Evolutionary conservation across 1,140 invertebrate genomes (phyloP).

Genomic region (Ceratina australensis): DNA sequence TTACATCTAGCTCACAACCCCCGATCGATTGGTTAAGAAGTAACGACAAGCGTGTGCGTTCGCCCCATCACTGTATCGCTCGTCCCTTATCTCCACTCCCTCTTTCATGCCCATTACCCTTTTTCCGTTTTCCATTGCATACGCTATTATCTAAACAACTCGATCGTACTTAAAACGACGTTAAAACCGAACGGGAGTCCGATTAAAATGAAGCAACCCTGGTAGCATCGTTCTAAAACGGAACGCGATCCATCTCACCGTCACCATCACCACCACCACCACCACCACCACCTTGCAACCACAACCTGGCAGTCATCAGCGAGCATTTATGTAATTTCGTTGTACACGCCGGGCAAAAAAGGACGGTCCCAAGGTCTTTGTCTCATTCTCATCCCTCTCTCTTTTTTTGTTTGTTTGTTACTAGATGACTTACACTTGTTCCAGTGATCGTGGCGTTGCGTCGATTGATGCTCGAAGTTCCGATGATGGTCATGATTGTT

Average conservation of each 20-base stretch:
- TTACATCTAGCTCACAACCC: slow-evolving; percentile 20
- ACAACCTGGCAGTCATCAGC: slow-evolving; percentile 56
- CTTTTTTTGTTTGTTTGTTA: slow-evolving; percentile 6
- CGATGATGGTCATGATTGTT: slow-evolving; percentile 78
- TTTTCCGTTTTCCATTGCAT: slow-evolving; percentile 18
- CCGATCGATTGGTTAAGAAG: slow-evolving; percentile 27
- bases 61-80: slow-evolving; percentile 41
- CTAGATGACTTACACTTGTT: slow-evolving; percentile 75
- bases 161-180: background rate
- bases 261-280: slow-evolving; percentile 58
- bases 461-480: slow-evolving; percentile 70
- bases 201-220: too few species aligned
- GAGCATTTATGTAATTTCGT: slow-evolving; percentile 22
- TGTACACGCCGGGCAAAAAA: background rate
- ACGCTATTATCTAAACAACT: slow-evolving; percentile 17
- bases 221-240: background rate
- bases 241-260: slow-evolving; percentile 2
- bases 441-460: slow-evolving; percentile 75
- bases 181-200: background rate
- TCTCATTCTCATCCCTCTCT: background rate
- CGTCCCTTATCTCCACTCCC: slow-evolving; percentile 41
- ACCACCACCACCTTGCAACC: slow-evolving; percentile 53
- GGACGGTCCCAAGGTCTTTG: slow-evolving; percentile 33
- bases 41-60: slow-evolving; percentile 6
- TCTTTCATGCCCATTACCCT: slow-evolving; percentile 36